phyloP scores from a whole-genome alignment of 1,140 invertebrate genomes.

The Choristoneura fumiferana region DNA sequence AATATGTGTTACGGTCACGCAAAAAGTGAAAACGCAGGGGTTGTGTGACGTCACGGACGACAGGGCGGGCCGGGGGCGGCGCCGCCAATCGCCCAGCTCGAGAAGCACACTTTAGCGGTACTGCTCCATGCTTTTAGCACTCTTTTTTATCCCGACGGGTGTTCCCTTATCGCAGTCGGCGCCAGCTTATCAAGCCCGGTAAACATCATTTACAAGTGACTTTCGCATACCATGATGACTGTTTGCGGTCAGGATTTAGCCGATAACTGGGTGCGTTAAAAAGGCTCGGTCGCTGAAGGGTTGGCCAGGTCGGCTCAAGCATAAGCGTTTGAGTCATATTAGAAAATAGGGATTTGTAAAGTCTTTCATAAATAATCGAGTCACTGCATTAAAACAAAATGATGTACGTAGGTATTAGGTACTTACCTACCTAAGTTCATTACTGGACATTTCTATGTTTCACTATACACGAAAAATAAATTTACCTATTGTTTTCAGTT shows the following conservation, averaged over 20 bases:
- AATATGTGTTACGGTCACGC: constrained; percentile 67
- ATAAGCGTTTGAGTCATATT: too few species aligned
- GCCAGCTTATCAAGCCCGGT: constrained; percentile 66
- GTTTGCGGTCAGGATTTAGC: constrained; percentile 65
- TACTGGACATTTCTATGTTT: too few species aligned
- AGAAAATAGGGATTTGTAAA: too few species aligned
- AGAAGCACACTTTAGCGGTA: constrained; percentile 52
- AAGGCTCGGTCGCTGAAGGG: constrained; percentile 13
- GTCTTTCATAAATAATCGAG: too few species aligned
- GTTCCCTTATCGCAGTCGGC: constrained; percentile 63
- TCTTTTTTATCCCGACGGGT: constrained; percentile 43
- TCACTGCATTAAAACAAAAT: too few species aligned
- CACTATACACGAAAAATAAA: too few species aligned
- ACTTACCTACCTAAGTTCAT: too few species aligned
- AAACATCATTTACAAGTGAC: constrained; percentile 71
- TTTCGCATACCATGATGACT: constrained; percentile 52
- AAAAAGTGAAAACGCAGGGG: constrained; percentile 62
- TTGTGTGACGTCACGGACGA: constrained; percentile 68
- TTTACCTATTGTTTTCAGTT: too few species aligned
- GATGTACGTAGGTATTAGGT: too few species aligned
- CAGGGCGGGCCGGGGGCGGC: constrained; percentile 68
- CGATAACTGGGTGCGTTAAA: constrained; percentile 44
- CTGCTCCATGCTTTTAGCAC: constrained; percentile 71
- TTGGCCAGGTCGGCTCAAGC: neutral
- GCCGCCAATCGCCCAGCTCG: constrained; percentile 54